phyloP scores from a whole-genome alignment of 1,140 invertebrate genomes.

The Brachionus manjavacas region DNA sequence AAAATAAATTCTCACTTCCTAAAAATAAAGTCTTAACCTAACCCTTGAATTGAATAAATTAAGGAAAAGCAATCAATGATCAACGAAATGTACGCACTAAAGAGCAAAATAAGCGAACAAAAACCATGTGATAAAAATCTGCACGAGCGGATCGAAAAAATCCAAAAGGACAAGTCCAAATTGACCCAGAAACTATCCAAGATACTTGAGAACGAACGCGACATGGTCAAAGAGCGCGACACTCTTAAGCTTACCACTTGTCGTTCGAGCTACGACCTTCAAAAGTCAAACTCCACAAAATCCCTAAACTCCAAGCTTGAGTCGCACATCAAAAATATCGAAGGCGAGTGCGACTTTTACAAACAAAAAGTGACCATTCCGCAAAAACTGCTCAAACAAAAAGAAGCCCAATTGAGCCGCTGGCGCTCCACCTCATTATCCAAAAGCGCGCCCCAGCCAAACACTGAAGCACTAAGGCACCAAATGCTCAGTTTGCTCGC shows the following conservation, averaged over 20 bases:
- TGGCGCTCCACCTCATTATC: slow-evolving; percentile 43
- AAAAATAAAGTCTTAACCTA: no score
- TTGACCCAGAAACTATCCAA: slow-evolving; percentile 52
- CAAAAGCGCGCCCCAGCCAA: background rate
- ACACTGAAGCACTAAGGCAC: no score
- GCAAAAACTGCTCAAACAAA: slow-evolving; percentile 48
- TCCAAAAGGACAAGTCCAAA: slow-evolving; percentile 54
- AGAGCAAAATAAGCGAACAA: slow-evolving; percentile 42
- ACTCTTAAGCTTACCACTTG: slow-evolving; percentile 52
- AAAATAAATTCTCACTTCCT: no score
- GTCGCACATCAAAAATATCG: slow-evolving; percentile 52
- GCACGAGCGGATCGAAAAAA: slow-evolving; percentile 51
- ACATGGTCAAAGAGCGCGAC: slow-evolving; percentile 56
- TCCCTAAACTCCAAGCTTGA: slow-evolving; percentile 47
- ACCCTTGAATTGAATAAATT: slow-evolving; percentile 12
- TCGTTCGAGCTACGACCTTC: slow-evolving; percentile 43
- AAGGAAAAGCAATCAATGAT: slow-evolving; percentile 49
- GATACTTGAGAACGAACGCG: slow-evolving; percentile 54
- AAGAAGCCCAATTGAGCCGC: background rate
- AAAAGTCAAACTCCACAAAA: slow-evolving; percentile 49
- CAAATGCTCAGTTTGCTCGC: slow-evolving; percentile 46
- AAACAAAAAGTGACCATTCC: slow-evolving; percentile 52
- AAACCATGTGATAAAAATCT: slow-evolving; percentile 47
- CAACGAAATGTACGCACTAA: slow-evolving; percentile 49
- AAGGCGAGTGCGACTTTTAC: slow-evolving; percentile 58